These are phyloP conservation scores for Anagrus nilaparvatae DNA, from an alignment of 1,140 invertebrate species.

Conservation along the genomic window DNA sequence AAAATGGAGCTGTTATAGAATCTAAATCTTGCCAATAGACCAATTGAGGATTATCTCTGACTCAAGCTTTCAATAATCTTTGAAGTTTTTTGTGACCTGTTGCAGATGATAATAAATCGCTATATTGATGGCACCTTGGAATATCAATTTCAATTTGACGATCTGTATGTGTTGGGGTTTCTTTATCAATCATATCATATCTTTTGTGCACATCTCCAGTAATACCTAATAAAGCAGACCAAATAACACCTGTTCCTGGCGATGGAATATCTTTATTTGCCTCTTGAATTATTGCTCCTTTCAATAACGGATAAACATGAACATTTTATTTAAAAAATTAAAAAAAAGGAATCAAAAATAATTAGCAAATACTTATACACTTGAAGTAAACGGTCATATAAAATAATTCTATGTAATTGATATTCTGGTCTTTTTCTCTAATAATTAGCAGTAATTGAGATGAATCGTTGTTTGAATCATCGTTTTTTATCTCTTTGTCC, in stretches of 20 bases:
- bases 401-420: slow-evolving; percentile 80
- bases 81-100: slow-evolving; percentile 87
- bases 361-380: no score
- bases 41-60: slow-evolving; percentile 84
- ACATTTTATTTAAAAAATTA: slow-evolving; percentile 6
- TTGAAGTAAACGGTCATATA: slow-evolving; percentile 72
- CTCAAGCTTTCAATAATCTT: slow-evolving; percentile 92
- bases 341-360: no score
- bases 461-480: slow-evolving; percentile 49
- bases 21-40: slow-evolving; percentile 99
- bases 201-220: slow-evolving; percentile 62
- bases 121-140: slow-evolving; percentile 97
- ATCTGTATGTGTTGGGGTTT: slow-evolving; percentile 89
- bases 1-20: slow-evolving; percentile 92
- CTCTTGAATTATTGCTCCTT: slow-evolving; percentile 67
- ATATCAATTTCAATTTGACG: slow-evolving; percentile 98
- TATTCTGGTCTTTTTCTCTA: slow-evolving; percentile 90
- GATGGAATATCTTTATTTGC: slow-evolving; percentile 86
- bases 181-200: slow-evolving; percentile 88
- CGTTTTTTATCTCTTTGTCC: no score
- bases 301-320: slow-evolving; percentile 70
- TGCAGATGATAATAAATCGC: slow-evolving; percentile 87
- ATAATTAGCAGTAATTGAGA: slow-evolving; percentile 81
- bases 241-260: slow-evolving; percentile 73
- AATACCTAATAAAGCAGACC: slow-evolving; percentile 81